Evolutionary conservation across 2,797 vertebrate genomes (phyloP), one percentile per base, ranked within the genome.

Genomic region (Danio tinwini): DNA sequence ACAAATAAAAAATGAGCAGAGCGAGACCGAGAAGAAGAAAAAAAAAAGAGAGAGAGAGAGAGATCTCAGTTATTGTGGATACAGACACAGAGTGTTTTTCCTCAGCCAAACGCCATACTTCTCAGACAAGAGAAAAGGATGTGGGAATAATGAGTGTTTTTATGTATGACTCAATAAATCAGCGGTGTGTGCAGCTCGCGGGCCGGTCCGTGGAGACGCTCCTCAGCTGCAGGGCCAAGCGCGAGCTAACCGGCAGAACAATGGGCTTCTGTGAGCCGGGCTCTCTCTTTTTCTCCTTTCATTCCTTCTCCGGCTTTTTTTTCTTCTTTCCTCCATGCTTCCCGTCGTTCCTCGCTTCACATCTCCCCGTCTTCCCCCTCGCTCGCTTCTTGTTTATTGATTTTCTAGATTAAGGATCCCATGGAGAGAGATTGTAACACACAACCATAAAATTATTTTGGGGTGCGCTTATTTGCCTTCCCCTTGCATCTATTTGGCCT

Each of bases 401-500:
- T 99, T 98, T 96, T 99, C 96, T 96, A 99, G 97, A 99, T 99
- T 98, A 98, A 96, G 96, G 97, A 98, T 97, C 96, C 96, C 96
- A 90, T 94, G 91, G 95, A 96, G 96, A 95, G 95, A 95, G 96
- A 98, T 96, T 96, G 96, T 97, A 97, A 98, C 97, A 97, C 96
- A 98, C 96, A 97, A 98, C 96, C 97, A 98, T 98, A 96, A 98
- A 99, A 98, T 99, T 97, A 99, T 99, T 99, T 97, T 96, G 94
- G 92, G 96, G 94, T 97, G 96, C 97, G 96, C 97, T 98, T 99
- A 99, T 99, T 99, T 98, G 96, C 97, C 94, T 96, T 98, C 94
- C 93, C 93, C 96, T 98, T 99, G 97, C 98, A 99, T 99, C 97
- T 99, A 96, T 98, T 99, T 99, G 98, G 97, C 96, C 97, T 98